Evolutionary conservation across 1,140 invertebrate species (phyloP).

Genomic region (Drosophila micromelanica): DNA sequence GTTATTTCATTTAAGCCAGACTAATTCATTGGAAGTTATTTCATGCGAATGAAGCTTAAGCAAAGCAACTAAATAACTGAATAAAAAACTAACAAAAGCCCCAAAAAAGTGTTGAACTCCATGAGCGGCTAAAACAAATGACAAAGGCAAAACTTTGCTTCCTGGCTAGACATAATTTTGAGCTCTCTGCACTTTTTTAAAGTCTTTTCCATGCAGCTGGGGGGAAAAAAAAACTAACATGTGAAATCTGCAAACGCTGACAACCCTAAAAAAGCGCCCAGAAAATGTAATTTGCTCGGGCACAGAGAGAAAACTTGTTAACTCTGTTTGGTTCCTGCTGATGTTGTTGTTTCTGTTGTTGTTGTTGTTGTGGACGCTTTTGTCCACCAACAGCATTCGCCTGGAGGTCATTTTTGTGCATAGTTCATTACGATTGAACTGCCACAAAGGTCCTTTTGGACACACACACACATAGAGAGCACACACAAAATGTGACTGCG

Average conservation of each 20-base stretch:
- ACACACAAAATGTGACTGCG: conserved; percentile 21
- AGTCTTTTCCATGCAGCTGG: conserved; percentile 25
- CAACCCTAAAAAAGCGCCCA: conserved; percentile 56
- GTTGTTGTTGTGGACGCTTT: conserved; percentile 26
- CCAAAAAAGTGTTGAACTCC: conserved; percentile 30
- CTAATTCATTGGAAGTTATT: conserved; percentile 27
- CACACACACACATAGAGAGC: conserved; percentile 20
- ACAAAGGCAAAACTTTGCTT: conserved; percentile 75
- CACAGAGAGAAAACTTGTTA: conserved; percentile 64
- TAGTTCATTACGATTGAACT: conserved; percentile 80
- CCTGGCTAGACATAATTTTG: conserved; percentile 81
- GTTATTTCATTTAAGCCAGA: conserved; percentile 21
- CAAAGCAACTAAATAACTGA: conserved; percentile 15
- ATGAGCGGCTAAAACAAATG: conserved; percentile 66
- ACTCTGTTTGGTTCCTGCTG: conserved; percentile 36
- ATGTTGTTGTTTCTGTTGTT: conserved; percentile 6
- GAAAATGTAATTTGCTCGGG: conserved; percentile 69
- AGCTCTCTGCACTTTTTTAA: conserved; percentile 51
- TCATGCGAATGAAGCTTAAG: conserved; percentile 23
- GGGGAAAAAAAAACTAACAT: conserved; percentile 19
- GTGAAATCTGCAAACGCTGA: conserved; percentile 49
- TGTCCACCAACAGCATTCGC: conserved; percentile 55
- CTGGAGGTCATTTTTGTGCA: conserved; percentile 76
- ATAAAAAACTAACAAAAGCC: conserved; percentile 11
- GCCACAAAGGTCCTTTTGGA: conserved; percentile 60